phyloP scores from a whole-genome alignment of 2,888 invertebrate genomes.

The Cryptocheilus praepositus region DNA sequence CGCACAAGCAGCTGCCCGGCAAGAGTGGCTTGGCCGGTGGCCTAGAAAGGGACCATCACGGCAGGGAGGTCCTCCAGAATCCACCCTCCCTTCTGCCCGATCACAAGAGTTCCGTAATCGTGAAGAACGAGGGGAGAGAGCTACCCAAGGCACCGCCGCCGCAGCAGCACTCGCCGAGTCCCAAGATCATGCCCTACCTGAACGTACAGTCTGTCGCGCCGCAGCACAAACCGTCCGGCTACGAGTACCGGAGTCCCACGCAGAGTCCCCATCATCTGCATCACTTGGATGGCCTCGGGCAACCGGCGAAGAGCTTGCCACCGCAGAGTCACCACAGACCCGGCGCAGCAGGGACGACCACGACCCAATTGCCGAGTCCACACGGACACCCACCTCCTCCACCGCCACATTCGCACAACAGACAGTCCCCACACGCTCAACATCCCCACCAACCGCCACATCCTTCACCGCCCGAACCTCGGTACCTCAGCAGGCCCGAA shows the following conservation, averaged over 20 bases:
- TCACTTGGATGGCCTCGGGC: constrained; percentile 62
- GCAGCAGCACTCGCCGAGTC: constrained; percentile 70
- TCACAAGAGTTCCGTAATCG: constrained; percentile 85
- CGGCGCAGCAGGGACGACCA: constrained; percentile 37
- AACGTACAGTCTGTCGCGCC: constrained; percentile 65
- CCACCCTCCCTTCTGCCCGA: constrained; percentile 83
- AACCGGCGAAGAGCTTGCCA: constrained; percentile 60
- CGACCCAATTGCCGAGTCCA: constrained; percentile 74
- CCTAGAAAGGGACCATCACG: constrained; percentile 72
- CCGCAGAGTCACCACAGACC: constrained; percentile 73
- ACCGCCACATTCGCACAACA: constrained; percentile 73
- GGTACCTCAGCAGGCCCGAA: constrained; percentile 69
- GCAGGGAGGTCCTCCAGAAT: constrained; percentile 77
- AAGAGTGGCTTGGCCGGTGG: constrained; percentile 64
- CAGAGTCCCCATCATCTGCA: constrained; percentile 76
- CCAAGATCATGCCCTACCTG: constrained; percentile 72
- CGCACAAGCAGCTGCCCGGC: constrained; percentile 71
- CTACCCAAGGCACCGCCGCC: constrained; percentile 76
- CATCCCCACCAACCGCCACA: constrained; percentile 64
- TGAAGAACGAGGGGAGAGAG: constrained; percentile 84
- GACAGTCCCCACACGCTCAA: constrained; percentile 72
- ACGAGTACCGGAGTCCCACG: constrained; percentile 72
- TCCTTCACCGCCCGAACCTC: constrained; percentile 68
- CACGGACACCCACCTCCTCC: constrained; percentile 73
- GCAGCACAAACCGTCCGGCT: constrained; percentile 68